Evolutionary conservation across 1,140 invertebrate genomes (phyloP), one percentile per base, ranked within the genome.

Genomic region (Caerostris extrusa): DNA sequence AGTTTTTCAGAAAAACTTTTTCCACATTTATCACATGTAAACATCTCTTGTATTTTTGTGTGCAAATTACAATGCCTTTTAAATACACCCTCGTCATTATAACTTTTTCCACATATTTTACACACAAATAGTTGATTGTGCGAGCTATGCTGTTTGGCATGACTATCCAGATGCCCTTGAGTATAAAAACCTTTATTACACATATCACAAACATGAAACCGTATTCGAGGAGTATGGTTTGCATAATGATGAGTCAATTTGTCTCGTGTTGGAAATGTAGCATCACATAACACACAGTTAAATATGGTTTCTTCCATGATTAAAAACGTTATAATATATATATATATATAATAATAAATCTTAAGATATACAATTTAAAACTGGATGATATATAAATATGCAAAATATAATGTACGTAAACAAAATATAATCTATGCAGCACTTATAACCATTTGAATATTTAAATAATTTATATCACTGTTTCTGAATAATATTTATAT

Each of bases 181-280:
- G 19, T 34, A 56, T 64, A 61, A 89, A 64, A 69, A 17, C 60
- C 87, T 89, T 69, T 89, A 69, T 89, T 60, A 56, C 87, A 89
- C 5, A 69, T 56, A 55, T 89, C 60, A 53, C 87, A 89, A 7
- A 64, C 87, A 57, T 83, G 14, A 8, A 56, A 83, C 3, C 56
- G 81, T 7, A 83, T 83, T 0, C 53, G 55, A 17, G 81, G 81
- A 57, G 12, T 56, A 55, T 83, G 81, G n/a, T 83, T 83, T 14
- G 8, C 53, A 83, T 83, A 83, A 19, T 83, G 81, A 55, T 7
- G 34, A 56, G 55, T 56, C 12, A 83, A 19, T n/a, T 12, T 17
- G 56, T 83, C 10, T 83, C 56, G 53, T n/a, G 81, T 56, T 12
- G 53, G 1, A 83, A 83, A 83, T 19, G 53, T 83, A 14, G 4